Percentiles rank a stretch among this genome's conserved stretches.
Conservation (phyloP, 2,797 vertebrate species). For the Sebastes cheni region DNA sequence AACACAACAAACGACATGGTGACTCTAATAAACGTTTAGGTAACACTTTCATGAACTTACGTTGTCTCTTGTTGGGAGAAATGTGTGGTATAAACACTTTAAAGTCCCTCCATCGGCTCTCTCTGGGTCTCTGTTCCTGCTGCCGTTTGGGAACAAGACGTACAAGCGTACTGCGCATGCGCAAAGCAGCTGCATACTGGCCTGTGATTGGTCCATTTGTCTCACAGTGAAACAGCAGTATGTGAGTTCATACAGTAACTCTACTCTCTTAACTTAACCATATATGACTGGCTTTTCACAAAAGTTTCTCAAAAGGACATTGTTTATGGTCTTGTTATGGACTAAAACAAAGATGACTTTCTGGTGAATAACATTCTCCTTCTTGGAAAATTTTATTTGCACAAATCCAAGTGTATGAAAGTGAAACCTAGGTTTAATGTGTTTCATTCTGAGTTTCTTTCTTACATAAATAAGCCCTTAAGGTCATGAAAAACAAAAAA, state of each 20-base stretch:
- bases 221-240: background rate
- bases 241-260: background rate
- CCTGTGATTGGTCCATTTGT: slow-evolving; percentile 46
- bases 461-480: too few relatives aligned
- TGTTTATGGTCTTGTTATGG: too few relatives aligned
- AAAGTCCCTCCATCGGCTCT: background rate
- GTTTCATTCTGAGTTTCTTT: too few relatives aligned
- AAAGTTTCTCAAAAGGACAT: too few relatives aligned
- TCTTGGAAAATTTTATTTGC: too few relatives aligned
- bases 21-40: background rate
- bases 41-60: slow-evolving; percentile 51
- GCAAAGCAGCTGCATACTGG: fast-evolving
- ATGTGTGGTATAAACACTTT: slow-evolving; percentile 1
- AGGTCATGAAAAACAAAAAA: too few relatives aligned
- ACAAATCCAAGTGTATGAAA: too few relatives aligned
- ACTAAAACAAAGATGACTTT: too few relatives aligned
- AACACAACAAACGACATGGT: fast-evolving
- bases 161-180: slow-evolving; percentile 57
- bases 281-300: too few relatives aligned
- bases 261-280: too few relatives aligned
- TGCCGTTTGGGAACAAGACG: slow-evolving; percentile 6
- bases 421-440: too few relatives aligned
- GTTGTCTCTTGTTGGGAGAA: background rate
- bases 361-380: too few relatives aligned
- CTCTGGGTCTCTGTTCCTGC: background rate